Evolutionary conservation across 35 echinoderm and acorn worm species (phyloP).

Genomic region (Strongylocentrotus purpuratus): DNA sequence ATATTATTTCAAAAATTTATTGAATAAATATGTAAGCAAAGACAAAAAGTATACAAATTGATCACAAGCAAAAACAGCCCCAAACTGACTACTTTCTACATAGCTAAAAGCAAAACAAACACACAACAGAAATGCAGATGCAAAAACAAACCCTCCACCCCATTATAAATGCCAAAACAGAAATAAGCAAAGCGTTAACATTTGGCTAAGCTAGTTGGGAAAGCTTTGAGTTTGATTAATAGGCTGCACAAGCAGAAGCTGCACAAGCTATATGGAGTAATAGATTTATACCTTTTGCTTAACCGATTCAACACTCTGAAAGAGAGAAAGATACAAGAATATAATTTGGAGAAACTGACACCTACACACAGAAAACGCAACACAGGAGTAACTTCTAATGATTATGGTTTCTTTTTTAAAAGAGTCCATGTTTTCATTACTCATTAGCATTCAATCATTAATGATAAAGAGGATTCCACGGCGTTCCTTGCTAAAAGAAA

Average conservation of each 20-base stretch:
- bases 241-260: not conserved
- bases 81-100: not conserved
- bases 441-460: no score
- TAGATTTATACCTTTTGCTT: slow-evolving; percentile 53
- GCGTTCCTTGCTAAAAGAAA: no score
- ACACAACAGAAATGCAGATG: not conserved
- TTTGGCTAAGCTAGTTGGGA: not conserved
- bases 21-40: not conserved
- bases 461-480: no score
- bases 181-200: not conserved
- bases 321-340: slow-evolving; percentile 20
- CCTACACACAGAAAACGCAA: not conserved
- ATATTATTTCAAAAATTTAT: no score
- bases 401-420: no score
- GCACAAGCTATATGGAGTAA: not conserved
- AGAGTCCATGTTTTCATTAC: no score
- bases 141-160: not conserved
- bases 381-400: no score
- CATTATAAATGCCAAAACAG: not conserved
- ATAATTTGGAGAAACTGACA: not conserved
- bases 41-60: not conserved
- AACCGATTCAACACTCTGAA: slow-evolving; percentile 23
- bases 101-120: not conserved
- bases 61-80: not conserved
- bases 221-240: not conserved